Conservation (phyloP, 2,797 vertebrate species). For the Chrosomus eos region DNA sequence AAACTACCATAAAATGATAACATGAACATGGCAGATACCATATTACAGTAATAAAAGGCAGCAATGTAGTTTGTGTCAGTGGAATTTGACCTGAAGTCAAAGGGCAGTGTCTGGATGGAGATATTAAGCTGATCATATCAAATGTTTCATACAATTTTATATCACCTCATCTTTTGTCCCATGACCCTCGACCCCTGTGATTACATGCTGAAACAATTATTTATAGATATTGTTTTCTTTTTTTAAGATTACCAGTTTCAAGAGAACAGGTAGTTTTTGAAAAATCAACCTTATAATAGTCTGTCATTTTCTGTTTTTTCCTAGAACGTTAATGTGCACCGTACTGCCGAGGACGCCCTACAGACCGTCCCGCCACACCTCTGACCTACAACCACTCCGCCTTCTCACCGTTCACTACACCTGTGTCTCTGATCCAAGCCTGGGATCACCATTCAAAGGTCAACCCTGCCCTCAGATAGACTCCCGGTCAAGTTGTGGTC, state of each 20-base stretch:
- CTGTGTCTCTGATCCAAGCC: background rate
- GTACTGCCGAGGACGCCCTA: slow-evolving; percentile 83
- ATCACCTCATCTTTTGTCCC: background rate
- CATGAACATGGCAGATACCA: background rate
- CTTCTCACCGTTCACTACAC: background rate
- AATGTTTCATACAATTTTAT: background rate
- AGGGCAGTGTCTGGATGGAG: background rate
- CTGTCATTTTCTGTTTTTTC: slow-evolving; percentile 58
- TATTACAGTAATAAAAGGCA: background rate
- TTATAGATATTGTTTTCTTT: background rate
- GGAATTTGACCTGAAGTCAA: slow-evolving; percentile 11
- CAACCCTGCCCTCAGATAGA: slow-evolving; percentile 18
- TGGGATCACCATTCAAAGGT: background rate
- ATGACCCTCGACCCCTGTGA: background rate
- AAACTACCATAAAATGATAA: background rate
- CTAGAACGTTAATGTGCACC: slow-evolving; percentile 86
- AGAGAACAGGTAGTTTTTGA: background rate
- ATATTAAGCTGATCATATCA: background rate
- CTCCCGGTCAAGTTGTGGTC: background rate
- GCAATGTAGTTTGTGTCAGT: background rate
- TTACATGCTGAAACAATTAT: background rate
- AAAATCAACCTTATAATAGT: background rate
- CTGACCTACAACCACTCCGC: slow-evolving; percentile 67
- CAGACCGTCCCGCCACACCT: slow-evolving; percentile 86
- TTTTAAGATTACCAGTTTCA: background rate